Evolutionary conservation across 2,797 vertebrate species (phyloP), one percentile per base, ranked within the genome.

Genomic region (Hypotaenidia philippensis): DNA sequence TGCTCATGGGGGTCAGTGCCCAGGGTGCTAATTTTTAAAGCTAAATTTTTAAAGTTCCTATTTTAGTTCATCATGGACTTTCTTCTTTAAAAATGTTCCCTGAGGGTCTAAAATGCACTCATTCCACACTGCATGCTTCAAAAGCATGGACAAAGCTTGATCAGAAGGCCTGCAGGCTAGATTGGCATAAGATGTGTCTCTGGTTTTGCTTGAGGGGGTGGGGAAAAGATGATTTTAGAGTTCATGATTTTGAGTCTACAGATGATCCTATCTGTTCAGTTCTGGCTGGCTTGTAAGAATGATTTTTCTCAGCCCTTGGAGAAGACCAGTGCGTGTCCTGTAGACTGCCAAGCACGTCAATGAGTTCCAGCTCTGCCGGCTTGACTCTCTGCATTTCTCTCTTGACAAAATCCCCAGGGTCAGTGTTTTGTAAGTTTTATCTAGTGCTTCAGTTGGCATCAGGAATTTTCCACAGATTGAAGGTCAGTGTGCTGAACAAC

Each of bases 401-500:
- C 83, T 66, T 93, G 71, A 90, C 83, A 64, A 78, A 89, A 84
- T 86, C 83, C 79, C 72, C 60, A 63, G 83, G 72, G 76, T 71
- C 76, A 13, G 31, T n/a, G 45, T 83, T 93, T 68, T 52, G 29
- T n/a, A 78, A 87, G 63, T 81, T 96, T 85, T 91, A 82, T 92
- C 81, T 63, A 16, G 22, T 78, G 79, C 3, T 69, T 89, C 18
- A 5, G 60, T 65, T 4, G 7, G 34, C 78, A 93, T 64, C 65
- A 64, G 90, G 86, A 53, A 31, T 31, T 61, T 65, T 87, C 86
- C 93, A 22, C 88, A 84, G 86, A 29, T 20, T 66, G 86, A 91
- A 94, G 91, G 87, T 82, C 59, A 95, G 72, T 56, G 1, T 84
- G 68, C 83, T 94, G 78, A 95, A 79, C 89, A 88, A 26, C 83